Evolutionary conservation across 2,888 invertebrate genomes (phyloP), one percentile per base, ranked within the genome.

Genomic region (Dermolepida albohirtum): DNA sequence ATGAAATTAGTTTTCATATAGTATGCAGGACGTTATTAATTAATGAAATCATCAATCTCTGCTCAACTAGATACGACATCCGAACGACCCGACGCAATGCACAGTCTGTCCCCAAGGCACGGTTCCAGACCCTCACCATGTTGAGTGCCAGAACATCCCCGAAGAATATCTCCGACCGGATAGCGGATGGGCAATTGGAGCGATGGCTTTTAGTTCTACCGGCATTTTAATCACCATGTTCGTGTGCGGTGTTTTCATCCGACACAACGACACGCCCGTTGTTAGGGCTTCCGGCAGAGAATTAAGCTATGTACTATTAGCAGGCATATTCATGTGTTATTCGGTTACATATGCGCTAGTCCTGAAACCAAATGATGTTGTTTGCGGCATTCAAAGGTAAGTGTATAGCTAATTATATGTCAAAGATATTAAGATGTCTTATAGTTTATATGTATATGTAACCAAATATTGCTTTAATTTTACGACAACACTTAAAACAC

Each of bases 281-380:
- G 98, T 99, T n/a, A 90, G 97, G 74, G 97, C 98, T 41, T 95
- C 96, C 12, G 97, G 97, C 41, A 86, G 94, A 50, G 95, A 95
- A 83, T 85, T 95, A 66, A 94, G 93, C 71, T 97, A 96, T 83
- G 94, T 98, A 43, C 90, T 98, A 47, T 88, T 98, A 72, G 91
- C 90, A 43, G 96, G 96, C 2, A 93, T 95, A 75, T 87, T 95
- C 73, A 91, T 96, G 87, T 96, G 96, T 84, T 97, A 96, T 85
- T 89, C 92, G 68, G 93, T 96, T 72, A 97, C 97, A 51, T 98
- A 97, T 83, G 92, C 94, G 2, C 87, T 98, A 34, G 93, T 98
- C 62, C 88, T 97, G 72, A 88, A 92, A 67, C 94, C 95, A 0
- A 93, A 92, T 16, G 93, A 97, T 81, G 88, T 95, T 74, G 90